Conservation (phyloP, 2,797 vertebrate genomes). For the Sorex maritimensis region DNA sequence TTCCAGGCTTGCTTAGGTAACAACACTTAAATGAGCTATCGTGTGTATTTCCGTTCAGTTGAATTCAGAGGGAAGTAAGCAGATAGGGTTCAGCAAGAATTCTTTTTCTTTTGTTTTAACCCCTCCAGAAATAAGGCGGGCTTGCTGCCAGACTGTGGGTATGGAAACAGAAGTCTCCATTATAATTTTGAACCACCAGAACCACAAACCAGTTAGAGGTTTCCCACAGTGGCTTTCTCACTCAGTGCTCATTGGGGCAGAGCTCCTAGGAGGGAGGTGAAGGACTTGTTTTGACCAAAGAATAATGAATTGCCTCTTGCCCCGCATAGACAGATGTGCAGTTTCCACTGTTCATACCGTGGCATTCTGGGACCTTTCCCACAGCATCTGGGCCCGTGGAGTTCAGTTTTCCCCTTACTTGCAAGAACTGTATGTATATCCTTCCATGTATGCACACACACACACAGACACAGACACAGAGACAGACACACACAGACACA, state of each 20-base stretch:
- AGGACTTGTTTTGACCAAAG: background rate
- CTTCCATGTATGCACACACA: too few relatives aligned
- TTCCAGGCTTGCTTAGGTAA: slow-evolving; percentile 33
- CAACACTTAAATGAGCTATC: background rate
- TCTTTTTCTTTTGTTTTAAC: background rate
- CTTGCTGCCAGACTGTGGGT: slow-evolving; percentile 32
- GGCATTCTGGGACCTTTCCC: background rate
- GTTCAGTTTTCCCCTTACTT: background rate
- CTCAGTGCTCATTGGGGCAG: background rate
- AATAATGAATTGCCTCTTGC: background rate
- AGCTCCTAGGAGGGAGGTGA: background rate
- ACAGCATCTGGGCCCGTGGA: background rate
- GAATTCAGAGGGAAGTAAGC: slow-evolving; percentile 29
- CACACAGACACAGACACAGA: too few relatives aligned
- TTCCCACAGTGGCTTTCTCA: slow-evolving; percentile 27
- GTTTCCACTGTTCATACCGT: background rate
- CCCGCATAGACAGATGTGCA: background rate
- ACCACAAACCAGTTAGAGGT: background rate
- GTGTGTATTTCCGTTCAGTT: slow-evolving; percentile 47
- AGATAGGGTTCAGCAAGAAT: background rate
- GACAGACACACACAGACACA: too few relatives aligned
- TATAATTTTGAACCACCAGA: slow-evolving; percentile 59
- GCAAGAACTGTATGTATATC: too few relatives aligned
- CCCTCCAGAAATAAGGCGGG: background rate
- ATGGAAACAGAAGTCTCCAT: slow-evolving; percentile 46